Evolutionary conservation across 2,113 vertebrate genomes (phyloP), one percentile per base, ranked within the genome.

Genomic region (Epinephelus cyanopodus): DNA sequence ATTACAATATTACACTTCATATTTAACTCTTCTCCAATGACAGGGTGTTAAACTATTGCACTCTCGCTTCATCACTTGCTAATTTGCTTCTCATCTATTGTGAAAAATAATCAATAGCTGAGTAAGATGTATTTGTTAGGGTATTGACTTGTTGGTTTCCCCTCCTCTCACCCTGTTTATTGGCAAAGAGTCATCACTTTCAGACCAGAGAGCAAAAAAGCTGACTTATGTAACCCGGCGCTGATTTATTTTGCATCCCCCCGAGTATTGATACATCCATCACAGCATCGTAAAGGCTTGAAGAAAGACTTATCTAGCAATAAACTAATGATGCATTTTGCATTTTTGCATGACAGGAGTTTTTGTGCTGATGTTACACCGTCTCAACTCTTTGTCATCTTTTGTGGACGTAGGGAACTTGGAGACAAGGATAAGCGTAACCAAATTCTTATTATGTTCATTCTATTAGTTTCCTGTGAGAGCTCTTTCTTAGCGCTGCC

Each of bases 91-190:
- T 73, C 50, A 64, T 54, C 50, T 64, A 2, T 67, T 69, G 52
- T 52, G 19, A 63, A 63, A 75, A 74, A 57, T 21, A 56, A 54
- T 82, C 65, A 87, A 78, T 81, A 54, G 4, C 25, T 58, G 12
- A 47, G 45, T 18, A 33, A n/a, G 37, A 60, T 61, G 23, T 48
- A 54, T 79, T 85, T 75, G 54, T 71, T 61, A 53, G 18, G 2
- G 15, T 77, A 84, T 79, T 77, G 68, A 76, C 33, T 53, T 62
- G 7, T 62, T 75, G 75, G 29, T 65, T 70, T 86, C 45, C 39
- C 27, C 47, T 11, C 67, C n/a, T 52, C 17, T 62, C 45, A 56
- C 62, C 5, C 29, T 52, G 37, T 39, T 64, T 47, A 60, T 69
- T 5, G 13, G 45, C 60, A 60, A 57, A 11, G 23, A 67, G 37